Conservation (phyloP, 2,113 vertebrate genomes). For the Amblyopsis rosae region DNA sequence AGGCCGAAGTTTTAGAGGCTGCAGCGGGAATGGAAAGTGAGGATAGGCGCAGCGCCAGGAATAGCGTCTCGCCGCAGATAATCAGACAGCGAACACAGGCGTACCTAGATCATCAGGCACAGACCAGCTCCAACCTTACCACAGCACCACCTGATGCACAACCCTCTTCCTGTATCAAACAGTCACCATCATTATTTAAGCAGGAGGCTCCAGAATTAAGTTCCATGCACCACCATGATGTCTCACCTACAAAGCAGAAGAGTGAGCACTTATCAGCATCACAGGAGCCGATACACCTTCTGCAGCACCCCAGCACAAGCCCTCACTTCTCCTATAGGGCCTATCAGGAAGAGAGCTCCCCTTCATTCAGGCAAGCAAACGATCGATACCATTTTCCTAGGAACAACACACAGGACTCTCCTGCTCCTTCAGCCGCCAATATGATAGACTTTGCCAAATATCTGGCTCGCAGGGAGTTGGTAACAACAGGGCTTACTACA, state of each 20-base stretch:
- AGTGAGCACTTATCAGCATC: no score
- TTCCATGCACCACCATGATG: not conserved
- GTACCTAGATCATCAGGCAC: slow-evolving; percentile 7
- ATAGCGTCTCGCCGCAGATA: no score
- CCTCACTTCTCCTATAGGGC: not conserved
- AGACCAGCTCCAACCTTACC: not conserved
- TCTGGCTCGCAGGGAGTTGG: slow-evolving; percentile 28
- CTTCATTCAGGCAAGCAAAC: not conserved
- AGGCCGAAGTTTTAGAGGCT: slow-evolving; percentile 22
- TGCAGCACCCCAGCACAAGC: not conserved
- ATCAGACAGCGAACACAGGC: no score
- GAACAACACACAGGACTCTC: not conserved
- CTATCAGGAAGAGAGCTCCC: not conserved
- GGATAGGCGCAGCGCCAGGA: not conserved
- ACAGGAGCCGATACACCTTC: not conserved
- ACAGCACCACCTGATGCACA: not conserved
- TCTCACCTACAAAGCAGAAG: not conserved
- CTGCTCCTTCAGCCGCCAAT: not conserved
- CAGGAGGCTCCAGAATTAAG: not conserved
- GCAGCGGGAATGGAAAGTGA: slow-evolving; percentile 3
- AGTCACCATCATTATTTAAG: not conserved
- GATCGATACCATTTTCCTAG: no score
- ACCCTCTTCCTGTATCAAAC: not conserved
- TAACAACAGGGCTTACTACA: slow-evolving; percentile 26
- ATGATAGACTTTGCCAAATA: slow-evolving; percentile 33